Conservation (phyloP, 1,140 invertebrate species). For the Eueides isabella region DNA sequence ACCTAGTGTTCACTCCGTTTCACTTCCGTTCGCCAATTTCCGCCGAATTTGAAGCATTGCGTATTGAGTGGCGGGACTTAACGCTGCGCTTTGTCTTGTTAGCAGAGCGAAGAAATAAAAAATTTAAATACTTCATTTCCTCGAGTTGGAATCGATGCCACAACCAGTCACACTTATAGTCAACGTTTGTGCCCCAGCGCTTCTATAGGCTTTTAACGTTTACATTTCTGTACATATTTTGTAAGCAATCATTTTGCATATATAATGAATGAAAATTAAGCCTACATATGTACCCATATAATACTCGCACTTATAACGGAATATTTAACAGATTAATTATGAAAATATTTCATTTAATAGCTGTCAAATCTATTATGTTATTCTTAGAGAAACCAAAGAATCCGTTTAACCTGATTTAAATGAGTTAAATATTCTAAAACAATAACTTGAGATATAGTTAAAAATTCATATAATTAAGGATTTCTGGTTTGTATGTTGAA, state of each 20-base stretch:
- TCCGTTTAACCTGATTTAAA: conserved; percentile 27
- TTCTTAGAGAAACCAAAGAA: conserved; percentile 12
- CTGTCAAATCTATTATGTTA: conserved; percentile 9
- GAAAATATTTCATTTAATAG: background rate
- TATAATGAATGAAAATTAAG: background rate
- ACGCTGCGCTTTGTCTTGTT: no score
- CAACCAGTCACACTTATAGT: no score
- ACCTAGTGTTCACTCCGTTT: no score
- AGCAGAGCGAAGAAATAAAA: no score
- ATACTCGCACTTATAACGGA: conserved; percentile 14
- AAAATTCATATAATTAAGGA: conserved; percentile 2
- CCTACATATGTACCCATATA: background rate
- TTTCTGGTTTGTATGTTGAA: background rate
- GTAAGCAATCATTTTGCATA: background rate
- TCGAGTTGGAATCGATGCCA: no score
- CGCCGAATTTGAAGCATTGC: no score
- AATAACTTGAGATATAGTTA: background rate
- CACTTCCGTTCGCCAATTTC: no score
- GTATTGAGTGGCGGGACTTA: no score
- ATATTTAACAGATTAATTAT: conserved; percentile 3
- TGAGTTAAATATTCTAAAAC: conserved; percentile 19
- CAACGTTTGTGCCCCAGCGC: no score
- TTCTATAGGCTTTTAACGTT: background rate
- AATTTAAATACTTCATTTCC: no score
- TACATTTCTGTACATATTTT: background rate